Evolutionary conservation across 2,113 vertebrate genomes (phyloP), one percentile per base, ranked within the genome.

Genomic region (Hoplias malabaricus): DNA sequence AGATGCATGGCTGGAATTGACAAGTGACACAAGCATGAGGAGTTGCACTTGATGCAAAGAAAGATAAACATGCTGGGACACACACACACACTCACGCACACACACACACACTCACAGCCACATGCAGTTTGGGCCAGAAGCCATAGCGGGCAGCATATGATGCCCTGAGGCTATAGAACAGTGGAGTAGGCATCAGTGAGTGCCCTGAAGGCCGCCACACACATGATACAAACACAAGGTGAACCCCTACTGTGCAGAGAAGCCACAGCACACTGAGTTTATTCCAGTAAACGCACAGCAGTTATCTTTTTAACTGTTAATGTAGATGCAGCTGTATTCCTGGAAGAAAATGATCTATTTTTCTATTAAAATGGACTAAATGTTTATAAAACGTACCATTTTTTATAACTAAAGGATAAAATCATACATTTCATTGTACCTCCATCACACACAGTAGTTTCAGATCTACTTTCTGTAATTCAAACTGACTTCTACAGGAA

Each of bases 121-220:
- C 61, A 79, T 31, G 75, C 36, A 38, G 34, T 63, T 86, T 68
- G 69, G 74, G 27, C 33, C 23, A 72, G 65, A 69, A 88, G 83
- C 76, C 80, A 85, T 81, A 79, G 86, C 84, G 86, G 82, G 84
- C 81, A 85, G 81, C 84, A 80, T 88, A 87, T 86, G 87, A 87
- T 80, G 81, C 86, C 89, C 87, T 76, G 54, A 87, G 86, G 90
- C 89, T 14, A 48, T 53, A 75, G 82, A 80, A 87, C 82, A 81
- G 78, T 84, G 85, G 78, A 80, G 74, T 62, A 82, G 77, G 79
- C 83, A 81, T 84, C 80, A 90, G 79, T 81, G 68, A 63, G 79
- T 84, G 86, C 83, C 84, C 85, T 77, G 75, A 76, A 87, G 85
- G 82, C 69, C 80, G 77, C 48, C 53, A 43, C 36, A 38, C 61